These are phyloP conservation scores for Tachysurus vachellii DNA, from an alignment of 2,113 vertebrate species.

Conservation along the genomic window DNA sequence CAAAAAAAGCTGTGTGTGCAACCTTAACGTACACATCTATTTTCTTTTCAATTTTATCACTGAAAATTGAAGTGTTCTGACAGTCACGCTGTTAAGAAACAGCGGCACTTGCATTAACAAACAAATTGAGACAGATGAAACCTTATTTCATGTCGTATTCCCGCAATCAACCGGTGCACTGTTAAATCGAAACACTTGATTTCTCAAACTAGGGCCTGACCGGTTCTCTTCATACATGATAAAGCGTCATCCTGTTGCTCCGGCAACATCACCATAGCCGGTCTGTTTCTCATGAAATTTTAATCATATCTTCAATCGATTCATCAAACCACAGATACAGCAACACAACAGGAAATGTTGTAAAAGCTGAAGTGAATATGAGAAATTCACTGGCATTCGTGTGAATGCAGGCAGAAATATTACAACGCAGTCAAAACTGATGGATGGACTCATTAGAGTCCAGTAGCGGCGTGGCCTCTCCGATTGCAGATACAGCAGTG, in stretches of 20 bases:
- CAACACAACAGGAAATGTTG: conserved; percentile 19
- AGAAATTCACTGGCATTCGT: conserved; percentile 12
- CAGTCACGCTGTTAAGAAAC: conserved; percentile 1
- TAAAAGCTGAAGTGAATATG: conserved; percentile 26
- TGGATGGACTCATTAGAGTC: conserved; percentile 44
- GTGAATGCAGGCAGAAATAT: conserved; percentile 40
- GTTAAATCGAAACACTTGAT: conserved; percentile 1
- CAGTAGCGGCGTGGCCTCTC: conserved; percentile 4
- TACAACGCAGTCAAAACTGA: conserved; percentile 40
- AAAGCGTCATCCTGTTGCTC: background rate
- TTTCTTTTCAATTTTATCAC: conserved; percentile 11
- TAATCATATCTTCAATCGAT: conserved; percentile 42
- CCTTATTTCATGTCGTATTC: background rate
- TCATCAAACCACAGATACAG: conserved; percentile 21
- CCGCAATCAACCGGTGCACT: background rate
- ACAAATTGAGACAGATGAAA: conserved; percentile 17
- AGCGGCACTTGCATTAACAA: background rate
- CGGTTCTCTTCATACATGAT: conserved; percentile 11
- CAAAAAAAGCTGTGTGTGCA: conserved; percentile 14
- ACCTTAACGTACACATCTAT: background rate
- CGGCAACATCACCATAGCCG: background rate
- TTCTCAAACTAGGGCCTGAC: background rate
- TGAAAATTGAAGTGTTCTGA: background rate
- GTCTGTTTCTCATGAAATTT: conserved; percentile 10
- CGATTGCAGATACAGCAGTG: background rate